Evolutionary conservation across 2,113 vertebrate species (phyloP), one percentile per base, ranked within the genome.

Genomic region (Myrmecophaga tridactyla): DNA sequence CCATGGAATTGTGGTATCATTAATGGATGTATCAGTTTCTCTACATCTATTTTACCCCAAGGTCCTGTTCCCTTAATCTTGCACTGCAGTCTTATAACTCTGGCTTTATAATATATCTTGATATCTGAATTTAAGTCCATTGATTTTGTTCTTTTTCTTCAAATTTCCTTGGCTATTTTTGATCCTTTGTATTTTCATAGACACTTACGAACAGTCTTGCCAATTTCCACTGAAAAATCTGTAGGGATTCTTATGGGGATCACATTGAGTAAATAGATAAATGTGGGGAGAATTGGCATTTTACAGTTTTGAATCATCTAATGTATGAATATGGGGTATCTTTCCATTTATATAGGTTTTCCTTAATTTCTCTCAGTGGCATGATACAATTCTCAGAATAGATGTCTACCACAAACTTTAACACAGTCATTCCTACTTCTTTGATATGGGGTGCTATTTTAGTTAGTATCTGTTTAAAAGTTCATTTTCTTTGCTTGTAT

Each of bases 1-100:
- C 11, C 27, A 7, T 3, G 3, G 36, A 41, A 5, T 3, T 1
- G 23, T 12, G 56, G 10, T 2, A 0, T 17, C 4, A 6, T 6
- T 25, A 6, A 1, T 25, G 15, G 10, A 20, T 21, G 31, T 17
- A 12, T n/a, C 43, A 36, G 3, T 63, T 62, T 78, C 43, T 36
- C 53, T 36, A 31, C 36, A 5, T 62, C 27, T 34, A 7, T 6
- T 17, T n/a, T 4, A 7, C 1, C 3, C 2, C 36, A 11, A 6
- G 7, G 13, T 70, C 34, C 75, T 29, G 6, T 27, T 6, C 4
- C 5, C 43, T 17, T 13, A 17, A 51, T 23, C 72, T 43, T 34
- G 12, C 4, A 46, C 17, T 0, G 14, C 31, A 39, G 21, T 81
- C 90, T 4, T 23, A 13, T 7, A 21, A 34, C 31, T 29, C 67